Evolutionary conservation across 2,888 invertebrate species (phyloP), one percentile per base, ranked within the genome.

Genomic region (Euplagia quadripunctaria): DNA sequence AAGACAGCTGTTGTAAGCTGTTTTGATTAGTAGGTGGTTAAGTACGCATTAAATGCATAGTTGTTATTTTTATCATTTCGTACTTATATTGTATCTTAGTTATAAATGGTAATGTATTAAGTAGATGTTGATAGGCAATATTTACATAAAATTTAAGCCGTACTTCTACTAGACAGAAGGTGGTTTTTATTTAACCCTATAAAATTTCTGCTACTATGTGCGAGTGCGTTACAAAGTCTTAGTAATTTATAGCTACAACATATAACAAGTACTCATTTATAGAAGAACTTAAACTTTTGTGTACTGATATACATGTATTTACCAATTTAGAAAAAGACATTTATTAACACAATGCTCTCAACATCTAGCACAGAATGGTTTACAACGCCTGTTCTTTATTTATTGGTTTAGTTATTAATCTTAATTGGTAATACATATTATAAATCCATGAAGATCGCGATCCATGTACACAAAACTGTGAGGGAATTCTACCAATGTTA

Each of bases 1-100:
- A 67, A 31, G 46, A 52, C 31, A 31, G 67, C 67, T 46, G 31
- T 64, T 49, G n/a, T n/a, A n/a, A n/a, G n/a, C n/a, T n/a, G 46
- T 61, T 68, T 55, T 55, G 51, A 43, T 51, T 52, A 16, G 16
- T 64, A 11, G 16, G 51, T 41, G 31, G 51, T 52, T 67, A 4
- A 51, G 11, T 43, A 49, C n/a, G 46, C n/a, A 43, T 14, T 64
- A 20, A 43, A 20, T 20, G n/a, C 46, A 6, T 4, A 16, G n/a
- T 58, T 58, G 55, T 0, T 58, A 58, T n/a, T 9, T 58, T 52
- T n/a, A n/a, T 55, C 55, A 55, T 55, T 8, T 58, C 4, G 55
- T 58, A 20, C 20, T 58, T 20, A n/a, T 20, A 20, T n/a, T 55
- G 17, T 55, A 55, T 16, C 20, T 9, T 20, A 52, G 8, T 17